Conservation (phyloP, 2,888 invertebrate species). For the Archips crataeganus region DNA sequence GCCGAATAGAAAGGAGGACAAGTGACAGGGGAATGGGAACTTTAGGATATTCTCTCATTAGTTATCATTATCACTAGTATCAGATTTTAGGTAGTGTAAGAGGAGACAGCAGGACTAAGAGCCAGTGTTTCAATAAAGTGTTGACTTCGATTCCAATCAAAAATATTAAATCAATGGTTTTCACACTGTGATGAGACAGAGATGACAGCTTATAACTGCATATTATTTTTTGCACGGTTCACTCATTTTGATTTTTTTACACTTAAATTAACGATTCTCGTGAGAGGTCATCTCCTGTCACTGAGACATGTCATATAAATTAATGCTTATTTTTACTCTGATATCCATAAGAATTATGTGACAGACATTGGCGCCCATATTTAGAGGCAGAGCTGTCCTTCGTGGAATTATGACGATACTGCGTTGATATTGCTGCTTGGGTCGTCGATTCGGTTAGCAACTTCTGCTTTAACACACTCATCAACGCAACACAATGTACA, state of each 20-base stretch:
- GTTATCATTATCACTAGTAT: no score
- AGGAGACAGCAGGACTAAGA: not conserved
- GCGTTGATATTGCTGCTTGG: not conserved
- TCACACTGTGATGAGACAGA: not conserved
- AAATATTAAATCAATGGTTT: not conserved
- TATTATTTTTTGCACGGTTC: not conserved
- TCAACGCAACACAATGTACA: no score
- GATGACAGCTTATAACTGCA: not conserved
- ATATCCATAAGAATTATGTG: constrained; percentile 30
- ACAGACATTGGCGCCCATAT: constrained; percentile 25
- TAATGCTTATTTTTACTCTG: constrained; percentile 20
- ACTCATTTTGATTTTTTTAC: not conserved
- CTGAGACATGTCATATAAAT: constrained; percentile 19
- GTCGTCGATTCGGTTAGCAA: not conserved
- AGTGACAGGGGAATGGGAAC: not conserved
- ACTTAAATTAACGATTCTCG: constrained; percentile 11
- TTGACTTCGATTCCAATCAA: not conserved
- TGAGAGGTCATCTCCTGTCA: not conserved
- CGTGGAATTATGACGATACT: constrained; percentile 30
- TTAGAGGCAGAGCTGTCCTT: constrained; percentile 21
- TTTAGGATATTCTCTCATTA: not conserved
- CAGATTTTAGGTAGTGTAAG: not conserved
- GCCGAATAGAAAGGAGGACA: not conserved
- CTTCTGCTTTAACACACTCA: not conserved
- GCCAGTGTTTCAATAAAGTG: not conserved